Evolutionary conservation across 1,140 invertebrate genomes (phyloP).

Genomic region (Mycetomoellerius zeteki): DNA sequence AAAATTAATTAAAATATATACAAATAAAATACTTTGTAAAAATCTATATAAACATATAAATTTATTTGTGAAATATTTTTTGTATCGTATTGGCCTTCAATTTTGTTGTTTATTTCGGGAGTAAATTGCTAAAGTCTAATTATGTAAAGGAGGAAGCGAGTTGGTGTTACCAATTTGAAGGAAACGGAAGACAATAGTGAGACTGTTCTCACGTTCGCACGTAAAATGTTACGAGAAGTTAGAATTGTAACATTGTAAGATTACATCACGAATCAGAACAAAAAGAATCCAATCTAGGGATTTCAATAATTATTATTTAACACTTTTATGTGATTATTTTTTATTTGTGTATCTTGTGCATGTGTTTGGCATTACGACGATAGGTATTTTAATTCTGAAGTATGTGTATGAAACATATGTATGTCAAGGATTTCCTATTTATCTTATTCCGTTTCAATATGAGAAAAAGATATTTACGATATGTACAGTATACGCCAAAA

Average conservation of each 20-base stretch:
- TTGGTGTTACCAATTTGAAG: slow-evolving; percentile 57
- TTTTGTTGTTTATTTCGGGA: slow-evolving; percentile 17
- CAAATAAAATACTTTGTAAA: not conserved
- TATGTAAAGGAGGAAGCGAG: slow-evolving; percentile 29
- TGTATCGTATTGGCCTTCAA: not conserved
- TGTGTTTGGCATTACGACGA: not conserved
- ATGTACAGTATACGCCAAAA: too few relatives aligned
- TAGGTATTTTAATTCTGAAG: not conserved
- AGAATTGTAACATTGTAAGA: slow-evolving; percentile 9
- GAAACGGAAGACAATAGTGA: slow-evolving; percentile 63
- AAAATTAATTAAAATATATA: not conserved
- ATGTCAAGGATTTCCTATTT: not conserved
- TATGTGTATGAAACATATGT: not conserved
- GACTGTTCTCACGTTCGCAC: slow-evolving; percentile 61
- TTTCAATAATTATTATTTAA: slow-evolving; percentile 34
- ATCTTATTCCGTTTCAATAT: too few relatives aligned
- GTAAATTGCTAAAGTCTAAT: slow-evolving; percentile 18
- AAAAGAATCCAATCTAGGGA: slow-evolving; percentile 27
- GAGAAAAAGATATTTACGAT: too few relatives aligned
- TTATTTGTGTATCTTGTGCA: not conserved
- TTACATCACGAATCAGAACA: slow-evolving; percentile 45
- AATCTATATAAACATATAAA: not conserved
- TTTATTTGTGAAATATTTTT: slow-evolving; percentile 1
- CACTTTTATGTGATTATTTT: not conserved
- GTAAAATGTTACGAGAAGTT: slow-evolving; percentile 51